phyloP scores from a whole-genome alignment of 2,888 invertebrate genomes.

The Aporophyla nigra region DNA sequence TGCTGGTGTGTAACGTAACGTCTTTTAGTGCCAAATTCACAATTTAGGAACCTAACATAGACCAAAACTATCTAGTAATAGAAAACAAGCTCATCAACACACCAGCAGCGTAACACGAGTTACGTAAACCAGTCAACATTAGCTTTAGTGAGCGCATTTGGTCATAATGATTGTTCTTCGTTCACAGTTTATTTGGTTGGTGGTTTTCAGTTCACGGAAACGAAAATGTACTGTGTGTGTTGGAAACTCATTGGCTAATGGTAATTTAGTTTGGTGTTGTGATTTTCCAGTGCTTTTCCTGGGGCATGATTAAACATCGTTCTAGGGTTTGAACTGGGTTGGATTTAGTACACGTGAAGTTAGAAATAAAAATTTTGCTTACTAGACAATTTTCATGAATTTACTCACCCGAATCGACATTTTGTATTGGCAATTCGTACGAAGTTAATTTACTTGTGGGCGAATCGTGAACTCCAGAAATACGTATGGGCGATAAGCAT shows the following conservation, averaged over 20 bases:
- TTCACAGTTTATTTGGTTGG: conserved; percentile 39
- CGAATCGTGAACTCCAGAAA: too few species aligned
- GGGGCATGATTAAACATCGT: background rate
- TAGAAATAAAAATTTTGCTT: too few species aligned
- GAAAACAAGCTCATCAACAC: conserved; percentile 25
- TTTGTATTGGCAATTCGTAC: too few species aligned
- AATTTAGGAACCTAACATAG: background rate
- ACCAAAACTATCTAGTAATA: conserved; percentile 4
- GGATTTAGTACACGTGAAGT: too few species aligned
- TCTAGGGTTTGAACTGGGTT: background rate
- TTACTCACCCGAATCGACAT: too few species aligned
- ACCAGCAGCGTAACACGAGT: conserved; percentile 19
- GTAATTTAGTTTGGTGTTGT: conserved; percentile 26
- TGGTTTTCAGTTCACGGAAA: conserved; percentile 39
- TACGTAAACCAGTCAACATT: conserved; percentile 49
- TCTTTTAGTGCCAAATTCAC: background rate
- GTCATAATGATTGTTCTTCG: conserved; percentile 36
- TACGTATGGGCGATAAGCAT: too few species aligned
- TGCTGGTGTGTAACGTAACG: too few species aligned
- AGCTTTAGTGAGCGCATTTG: conserved; percentile 38
- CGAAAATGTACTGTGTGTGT: conserved; percentile 26
- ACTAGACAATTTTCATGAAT: too few species aligned
- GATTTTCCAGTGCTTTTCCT: background rate
- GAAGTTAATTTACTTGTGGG: too few species aligned
- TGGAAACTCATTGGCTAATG: conserved; percentile 28